Percentiles rank a stretch among this genome's conserved stretches.
These are phyloP conservation scores for Parthenolecanium corni DNA, from an alignment of 2,888 invertebrate genomes.

Conservation along the genomic window DNA sequence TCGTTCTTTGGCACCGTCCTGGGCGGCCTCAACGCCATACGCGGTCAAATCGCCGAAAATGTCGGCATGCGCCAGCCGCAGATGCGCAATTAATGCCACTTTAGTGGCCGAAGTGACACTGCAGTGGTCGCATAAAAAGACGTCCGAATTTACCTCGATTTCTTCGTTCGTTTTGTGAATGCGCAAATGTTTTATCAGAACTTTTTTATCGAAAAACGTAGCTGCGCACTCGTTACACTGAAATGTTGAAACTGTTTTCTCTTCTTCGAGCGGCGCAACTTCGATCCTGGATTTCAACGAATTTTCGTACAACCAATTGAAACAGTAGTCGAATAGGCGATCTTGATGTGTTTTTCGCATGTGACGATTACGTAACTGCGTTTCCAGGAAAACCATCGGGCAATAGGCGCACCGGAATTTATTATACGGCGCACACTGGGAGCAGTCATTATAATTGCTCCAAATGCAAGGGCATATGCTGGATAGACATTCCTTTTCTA, in stretches of 20 bases:
- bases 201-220: background rate
- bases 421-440: background rate
- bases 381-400: slow-evolving; percentile 3
- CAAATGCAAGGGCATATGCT: background rate
- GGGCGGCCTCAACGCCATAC: background rate
- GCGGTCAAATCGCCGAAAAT: background rate
- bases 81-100: slow-evolving; percentile 3
- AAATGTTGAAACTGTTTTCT: background rate
- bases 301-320: background rate
- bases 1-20: background rate
- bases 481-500: background rate
- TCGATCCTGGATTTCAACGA: background rate
- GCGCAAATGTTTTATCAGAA: too few species aligned
- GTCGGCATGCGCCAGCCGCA: background rate
- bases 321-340: background rate
- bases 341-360: background rate
- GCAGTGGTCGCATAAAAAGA: background rate
- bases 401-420: slow-evolving; percentile 3
- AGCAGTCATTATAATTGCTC: background rate
- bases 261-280: too few species aligned
- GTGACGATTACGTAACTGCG: background rate
- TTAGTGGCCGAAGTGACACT: background rate
- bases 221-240: background rate
- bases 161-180: too few species aligned
- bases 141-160: too few species aligned